Evolutionary conservation across 2,113 vertebrate genomes (phyloP), one percentile per base, ranked within the genome.

Genomic region (Ahaetulla prasina): DNA sequence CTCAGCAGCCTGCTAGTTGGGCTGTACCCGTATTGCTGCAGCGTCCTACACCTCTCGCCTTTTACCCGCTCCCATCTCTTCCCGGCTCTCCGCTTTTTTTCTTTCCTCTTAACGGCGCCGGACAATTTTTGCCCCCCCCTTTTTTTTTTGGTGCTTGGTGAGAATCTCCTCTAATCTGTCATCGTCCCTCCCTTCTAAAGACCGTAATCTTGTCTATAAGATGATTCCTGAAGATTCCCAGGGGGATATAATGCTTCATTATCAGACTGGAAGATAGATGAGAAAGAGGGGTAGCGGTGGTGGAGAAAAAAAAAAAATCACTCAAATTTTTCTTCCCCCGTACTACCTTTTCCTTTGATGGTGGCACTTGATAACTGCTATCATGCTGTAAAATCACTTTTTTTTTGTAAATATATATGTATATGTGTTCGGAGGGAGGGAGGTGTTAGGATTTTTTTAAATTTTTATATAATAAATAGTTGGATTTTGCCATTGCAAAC

Each of bases 141-240:
- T 49, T 91, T 74, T 60, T 54, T 53, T 30, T 89, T 11, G 84
- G 39, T 52, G n/a, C 92, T 93, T 88, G 74, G 94, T 93, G 94
- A 95, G 87, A 84, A 68, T 16, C 86, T 39, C 43, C 90, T 50
- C 35, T 63, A 89, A 89, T 88, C 92, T 55, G 14, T 25, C n/a
- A n/a, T n/a, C 68, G 7, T 50, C 91, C 55, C 92, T 90, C 90
- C 92, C 93, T 94, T 91, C 92, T 52, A n/a, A 93, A 93, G 92
- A 94, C 88, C 94, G 87, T 87, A 94, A 95, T 91, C 94, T 88
- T 88, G 95, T 92, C 96, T 63, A 89, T 93, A 92, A 95, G 93
- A 97, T 97, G 97, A 96, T 87, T 95, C 96, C 95, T 87, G 93
- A 90, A 92, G 89, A 92, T 94, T 95, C 87, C 93, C 89, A 93